Evolutionary conservation across 2,888 invertebrate species (phyloP).

Genomic region (Caenorhabditis imperialis): DNA sequence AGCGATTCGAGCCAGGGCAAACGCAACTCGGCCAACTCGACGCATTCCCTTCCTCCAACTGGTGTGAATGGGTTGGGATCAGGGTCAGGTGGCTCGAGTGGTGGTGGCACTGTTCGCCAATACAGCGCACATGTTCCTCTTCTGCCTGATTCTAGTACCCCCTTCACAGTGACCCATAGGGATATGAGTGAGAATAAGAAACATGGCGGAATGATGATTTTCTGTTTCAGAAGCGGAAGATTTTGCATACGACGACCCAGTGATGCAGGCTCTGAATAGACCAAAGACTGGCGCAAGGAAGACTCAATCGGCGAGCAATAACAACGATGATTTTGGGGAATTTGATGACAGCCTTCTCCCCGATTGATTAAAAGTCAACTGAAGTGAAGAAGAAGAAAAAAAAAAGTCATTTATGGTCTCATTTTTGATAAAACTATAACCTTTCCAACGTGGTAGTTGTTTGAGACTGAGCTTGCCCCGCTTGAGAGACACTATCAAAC

Average conservation of each 20-base stretch:
- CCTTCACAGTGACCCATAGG: slow-evolving; percentile 62
- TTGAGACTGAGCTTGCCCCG: neutral
- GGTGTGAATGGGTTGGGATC: slow-evolving; percentile 33
- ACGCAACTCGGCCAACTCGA: slow-evolving; percentile 70
- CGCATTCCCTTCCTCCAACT: slow-evolving; percentile 56
- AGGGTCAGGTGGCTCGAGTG: slow-evolving; percentile 29
- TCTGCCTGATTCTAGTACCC: slow-evolving; percentile 46
- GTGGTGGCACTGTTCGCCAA: slow-evolving; percentile 19
- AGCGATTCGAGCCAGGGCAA: slow-evolving; percentile 73
- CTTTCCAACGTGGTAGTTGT: slow-evolving; percentile 24
- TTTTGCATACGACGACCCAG: slow-evolving; percentile 79
- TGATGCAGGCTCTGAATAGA: slow-evolving; percentile 79
- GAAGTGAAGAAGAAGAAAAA: slow-evolving; percentile 15
- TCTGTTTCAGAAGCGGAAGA: slow-evolving; percentile 67
- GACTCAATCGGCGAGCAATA: neutral
- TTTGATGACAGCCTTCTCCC: slow-evolving; percentile 86
- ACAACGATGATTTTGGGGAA: slow-evolving; percentile 84
- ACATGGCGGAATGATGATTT: neutral
- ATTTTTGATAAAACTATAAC: slow-evolving; percentile 34
- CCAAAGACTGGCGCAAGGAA: slow-evolving; percentile 79
- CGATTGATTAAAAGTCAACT: slow-evolving; percentile 38
- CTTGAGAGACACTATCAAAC: slow-evolving; percentile 40
- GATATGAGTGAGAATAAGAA: slow-evolving; percentile 61
- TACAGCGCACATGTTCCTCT: slow-evolving; percentile 48
- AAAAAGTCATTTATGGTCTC: neutral